Conservation (phyloP, 2,888 invertebrate species). For the Aleiodes testaceus region DNA sequence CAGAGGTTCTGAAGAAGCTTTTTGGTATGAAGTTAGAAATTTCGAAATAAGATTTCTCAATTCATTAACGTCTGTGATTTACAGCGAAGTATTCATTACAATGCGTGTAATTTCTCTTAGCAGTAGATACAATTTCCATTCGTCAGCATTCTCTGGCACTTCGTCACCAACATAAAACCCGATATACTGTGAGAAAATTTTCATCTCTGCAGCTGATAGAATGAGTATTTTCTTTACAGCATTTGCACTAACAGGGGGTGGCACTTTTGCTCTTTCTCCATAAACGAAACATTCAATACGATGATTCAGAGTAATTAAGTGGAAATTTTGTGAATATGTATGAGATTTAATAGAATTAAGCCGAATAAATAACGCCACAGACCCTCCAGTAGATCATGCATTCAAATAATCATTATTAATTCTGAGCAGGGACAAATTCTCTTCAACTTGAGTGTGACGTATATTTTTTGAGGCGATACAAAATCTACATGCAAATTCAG, state of each 20-base stretch:
- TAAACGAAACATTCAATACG: neutral
- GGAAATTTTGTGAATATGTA: neutral
- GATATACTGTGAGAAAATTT: neutral
- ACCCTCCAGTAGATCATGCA: too few relatives aligned
- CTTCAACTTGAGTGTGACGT: too few relatives aligned
- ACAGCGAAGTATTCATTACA: neutral
- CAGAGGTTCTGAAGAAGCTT: neutral
- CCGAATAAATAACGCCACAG: too few relatives aligned
- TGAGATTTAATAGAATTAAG: neutral
- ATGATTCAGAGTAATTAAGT: neutral
- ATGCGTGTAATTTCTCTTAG: constrained; percentile 9
- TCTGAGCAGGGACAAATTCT: too few relatives aligned
- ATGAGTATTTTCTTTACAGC: neutral
- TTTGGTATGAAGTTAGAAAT: constrained; percentile 10
- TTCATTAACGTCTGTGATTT: neutral
- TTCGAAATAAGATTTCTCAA: neutral
- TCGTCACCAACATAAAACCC: constrained; percentile 22
- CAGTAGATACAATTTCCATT: constrained; percentile 20
- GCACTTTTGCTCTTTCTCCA: neutral
- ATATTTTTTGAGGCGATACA: too few relatives aligned
- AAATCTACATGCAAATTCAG: too few relatives aligned
- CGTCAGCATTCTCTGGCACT: neutral
- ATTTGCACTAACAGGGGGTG: neutral
- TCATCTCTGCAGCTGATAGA: constrained; percentile 23
- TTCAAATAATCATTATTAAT: too few relatives aligned